Evolutionary conservation across 1,140 invertebrate genomes (phyloP), one percentile per base, ranked within the genome.

Genomic region (fruit fly (Drosophila melanogaster)): DNA sequence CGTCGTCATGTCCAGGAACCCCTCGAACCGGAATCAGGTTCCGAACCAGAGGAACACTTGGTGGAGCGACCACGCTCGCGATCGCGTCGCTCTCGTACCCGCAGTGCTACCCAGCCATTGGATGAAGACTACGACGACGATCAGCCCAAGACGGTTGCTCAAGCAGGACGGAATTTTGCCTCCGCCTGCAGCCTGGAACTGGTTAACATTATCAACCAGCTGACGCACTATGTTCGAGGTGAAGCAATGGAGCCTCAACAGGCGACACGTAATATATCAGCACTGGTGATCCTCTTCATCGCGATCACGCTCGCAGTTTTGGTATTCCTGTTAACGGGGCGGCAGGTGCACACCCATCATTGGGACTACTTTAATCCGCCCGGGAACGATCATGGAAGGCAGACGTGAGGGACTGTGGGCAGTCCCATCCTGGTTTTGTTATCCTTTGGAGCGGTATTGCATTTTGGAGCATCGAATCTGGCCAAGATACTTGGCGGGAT

Each of bases 311-410:
- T 95, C 30, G 95, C 94, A 1, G 91, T 97, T 15, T 54, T 92
- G 11, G 58, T 92, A 44, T 90, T 84, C 60, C 50, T 91, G 61
- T 93, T 97, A 30, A 90, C 91, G 14, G 94, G 94, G 43, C 94
- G 95, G 33, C 94, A 94, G 69, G 95, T 95, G 17, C 94, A 96
- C 40, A 96, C 96, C 64, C 95, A 97, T 91, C 95, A 96, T 84
- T 97, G 96, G 96, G 96, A 97, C 90, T 97, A 95, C 89, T 96
- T 96, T 77, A 96, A 96, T 93, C 96, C 96, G 19, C 96, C 95
- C 61, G 93, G 81, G 67, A 93, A 93, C 77, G 89, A 92, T 30
- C 47, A 50, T 10, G 90, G 91, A 26, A 65, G 91, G 51, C 85
- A 84, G 47, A 80, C 89, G 83, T 91, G 80, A 89, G 67, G 46